Evolutionary conservation across 2,888 invertebrate genomes (phyloP).

Genomic region (Eulithis testata): DNA sequence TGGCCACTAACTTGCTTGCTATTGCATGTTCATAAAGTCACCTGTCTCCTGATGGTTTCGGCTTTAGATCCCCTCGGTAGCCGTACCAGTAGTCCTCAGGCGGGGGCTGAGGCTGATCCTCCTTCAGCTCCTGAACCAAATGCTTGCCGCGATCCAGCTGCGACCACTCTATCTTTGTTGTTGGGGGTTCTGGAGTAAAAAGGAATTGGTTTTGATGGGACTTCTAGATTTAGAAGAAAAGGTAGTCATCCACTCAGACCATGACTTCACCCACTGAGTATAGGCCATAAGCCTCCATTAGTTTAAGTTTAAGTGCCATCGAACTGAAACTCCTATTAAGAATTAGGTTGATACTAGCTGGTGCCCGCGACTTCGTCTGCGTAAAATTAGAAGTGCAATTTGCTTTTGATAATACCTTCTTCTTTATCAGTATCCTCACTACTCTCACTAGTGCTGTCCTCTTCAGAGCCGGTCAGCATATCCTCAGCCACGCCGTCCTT

Average conservation of each 20-base stretch:
- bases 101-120: constrained; percentile 46
- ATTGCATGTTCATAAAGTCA: constrained; percentile 33
- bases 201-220: not conserved
- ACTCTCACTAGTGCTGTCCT: constrained; percentile 66
- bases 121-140: constrained; percentile 72
- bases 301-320: too few species aligned
- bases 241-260: too few species aligned
- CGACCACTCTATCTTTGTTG: constrained; percentile 72
- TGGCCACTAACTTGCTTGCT: too few species aligned
- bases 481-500: constrained; percentile 60
- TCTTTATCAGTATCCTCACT: constrained; percentile 53
- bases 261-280: too few species aligned
- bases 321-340: too few species aligned
- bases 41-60: constrained; percentile 36
- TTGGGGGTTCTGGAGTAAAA: constrained; percentile 44
- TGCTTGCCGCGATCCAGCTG: constrained; percentile 56
- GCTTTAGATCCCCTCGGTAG: constrained; percentile 52
- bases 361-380: too few species aligned
- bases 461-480: constrained; percentile 69
- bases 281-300: too few species aligned
- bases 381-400: too few species aligned
- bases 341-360: too few species aligned
- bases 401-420: constrained; percentile 32
- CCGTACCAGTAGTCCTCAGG: constrained; percentile 66
- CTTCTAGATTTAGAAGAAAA: too few species aligned